Evolutionary conservation across 1,140 invertebrate genomes (phyloP).

Genomic region (Macrotrachela quadricornifera): DNA sequence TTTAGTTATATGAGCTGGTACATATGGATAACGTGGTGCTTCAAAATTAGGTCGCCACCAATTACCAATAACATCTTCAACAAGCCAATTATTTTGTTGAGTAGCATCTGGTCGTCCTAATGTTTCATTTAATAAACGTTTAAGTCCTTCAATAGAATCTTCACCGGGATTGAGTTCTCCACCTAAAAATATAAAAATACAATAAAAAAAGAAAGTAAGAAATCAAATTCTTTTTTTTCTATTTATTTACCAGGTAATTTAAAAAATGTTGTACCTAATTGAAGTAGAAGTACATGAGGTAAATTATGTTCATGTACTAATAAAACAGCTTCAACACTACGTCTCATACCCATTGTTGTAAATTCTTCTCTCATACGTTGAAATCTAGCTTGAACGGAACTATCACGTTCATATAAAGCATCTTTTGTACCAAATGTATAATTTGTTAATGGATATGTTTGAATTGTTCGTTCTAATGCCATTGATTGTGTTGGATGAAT

Average conservation of each 20-base stretch:
- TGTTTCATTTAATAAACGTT: slow-evolving; percentile 50
- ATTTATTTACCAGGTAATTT: slow-evolving; percentile 41
- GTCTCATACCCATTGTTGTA: slow-evolving; percentile 83
- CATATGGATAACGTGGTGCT: slow-evolving; percentile 95
- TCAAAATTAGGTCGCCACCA: slow-evolving; percentile 99
- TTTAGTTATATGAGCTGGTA: slow-evolving; percentile 94
- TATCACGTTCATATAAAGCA: slow-evolving; percentile 91
- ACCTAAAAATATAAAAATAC: neutral
- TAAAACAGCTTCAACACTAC: slow-evolving; percentile 86
- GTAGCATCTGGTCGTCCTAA: slow-evolving; percentile 73
- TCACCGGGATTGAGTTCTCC: slow-evolving; percentile 89
- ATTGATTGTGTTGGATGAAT: too few relatives aligned
- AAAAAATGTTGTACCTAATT: slow-evolving; percentile 95
- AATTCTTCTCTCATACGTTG: slow-evolving; percentile 96
- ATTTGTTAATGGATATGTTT: slow-evolving; percentile 35
- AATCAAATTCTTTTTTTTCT: too few relatives aligned
- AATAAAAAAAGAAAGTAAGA: too few relatives aligned
- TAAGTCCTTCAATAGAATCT: slow-evolving; percentile 91
- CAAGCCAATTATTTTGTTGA: slow-evolving; percentile 86
- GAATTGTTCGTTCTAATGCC: neutral
- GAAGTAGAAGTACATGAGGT: slow-evolving; percentile 83
- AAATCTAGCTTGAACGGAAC: slow-evolving; percentile 87
- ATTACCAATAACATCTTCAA: slow-evolving; percentile 94
- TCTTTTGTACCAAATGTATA: slow-evolving; percentile 99
- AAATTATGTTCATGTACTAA: slow-evolving; percentile 92